Evolutionary conservation across 2,888 invertebrate genomes (phyloP), one percentile per base, ranked within the genome.

Genomic region (Eupithecia abbreviata): DNA sequence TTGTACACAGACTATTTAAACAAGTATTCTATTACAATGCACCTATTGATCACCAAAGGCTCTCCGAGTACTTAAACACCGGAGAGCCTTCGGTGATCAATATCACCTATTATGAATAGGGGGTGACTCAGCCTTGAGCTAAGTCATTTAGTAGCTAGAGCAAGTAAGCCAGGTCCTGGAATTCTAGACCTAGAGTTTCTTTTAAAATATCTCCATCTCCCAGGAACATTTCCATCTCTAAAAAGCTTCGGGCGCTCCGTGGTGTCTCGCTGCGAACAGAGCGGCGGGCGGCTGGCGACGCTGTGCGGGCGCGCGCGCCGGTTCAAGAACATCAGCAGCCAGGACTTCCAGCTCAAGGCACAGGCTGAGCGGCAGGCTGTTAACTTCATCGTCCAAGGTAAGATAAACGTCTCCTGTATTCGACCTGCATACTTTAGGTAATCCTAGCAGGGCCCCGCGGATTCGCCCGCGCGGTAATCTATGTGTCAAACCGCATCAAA

Each of bases 321-420:
- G 79, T 88, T 91, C 84, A 75, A 30, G 5, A 71, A 87, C 84
- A 86, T 90, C 83, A 15, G 66, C 83, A 84, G 89, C 85, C 74
- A 80, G 30, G 83, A 89, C 85, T 71, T 73, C 76, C 84, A 82
- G 42, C 85, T 80, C 47, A 84, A 86, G 65, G 79, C 92, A 67
- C 92, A 91, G 58, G 91, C 94, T 0, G 90, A 92, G 82, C 82
- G 95, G 42, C 95, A 95, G 85, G 95, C 95, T 0, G 84, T 95
- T 81, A 95, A 95, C 85, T 95, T 94, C 78, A 79, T 95, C 4
- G 90, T 95, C 49, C 95, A 95, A 89, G 95, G 95, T 92, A n/a
- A 6, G 51, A 15, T 0, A 71, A 43, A n/a, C 55, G 55, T n/a
- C 55, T 4, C 58, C 18, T 18, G 58, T 58, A 18, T 58, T 58